Evolutionary conservation across 2,797 vertebrate genomes (phyloP).

Genomic region (Mareca strepera): DNA sequence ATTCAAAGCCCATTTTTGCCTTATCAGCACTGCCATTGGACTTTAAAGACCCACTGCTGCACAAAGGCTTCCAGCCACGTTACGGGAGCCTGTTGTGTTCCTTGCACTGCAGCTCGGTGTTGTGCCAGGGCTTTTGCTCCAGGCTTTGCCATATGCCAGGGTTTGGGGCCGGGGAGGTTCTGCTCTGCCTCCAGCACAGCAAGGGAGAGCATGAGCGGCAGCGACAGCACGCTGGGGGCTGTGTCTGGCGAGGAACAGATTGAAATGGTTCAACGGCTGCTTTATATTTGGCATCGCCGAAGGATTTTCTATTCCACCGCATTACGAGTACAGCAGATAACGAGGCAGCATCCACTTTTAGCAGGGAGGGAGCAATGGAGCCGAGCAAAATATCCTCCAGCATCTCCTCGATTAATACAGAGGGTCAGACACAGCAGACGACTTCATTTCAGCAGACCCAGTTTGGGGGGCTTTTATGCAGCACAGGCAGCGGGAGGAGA

Average conservation of each 20-base stretch:
- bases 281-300: neutral
- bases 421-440: neutral
- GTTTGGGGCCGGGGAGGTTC: neutral
- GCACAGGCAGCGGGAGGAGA: neutral
- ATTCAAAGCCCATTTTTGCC: neutral
- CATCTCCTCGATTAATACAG: neutral
- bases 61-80: accelerated
- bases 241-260: neutral
- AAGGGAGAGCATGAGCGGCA: neutral
- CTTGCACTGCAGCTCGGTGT: accelerated
- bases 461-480: accelerated
- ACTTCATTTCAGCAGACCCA: neutral
- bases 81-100: neutral
- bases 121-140: neutral
- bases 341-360: neutral
- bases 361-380: neutral
- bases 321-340: neutral
- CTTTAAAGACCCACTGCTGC: neutral
- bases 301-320: neutral
- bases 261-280: neutral
- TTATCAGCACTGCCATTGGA: neutral
- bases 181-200: neutral
- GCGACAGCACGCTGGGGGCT: neutral
- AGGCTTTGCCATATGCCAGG: neutral
- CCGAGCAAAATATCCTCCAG: neutral